Base-by-base conservation (phyloP, 2,888 invertebrate species). In the Neoascia interrupta region DNA sequence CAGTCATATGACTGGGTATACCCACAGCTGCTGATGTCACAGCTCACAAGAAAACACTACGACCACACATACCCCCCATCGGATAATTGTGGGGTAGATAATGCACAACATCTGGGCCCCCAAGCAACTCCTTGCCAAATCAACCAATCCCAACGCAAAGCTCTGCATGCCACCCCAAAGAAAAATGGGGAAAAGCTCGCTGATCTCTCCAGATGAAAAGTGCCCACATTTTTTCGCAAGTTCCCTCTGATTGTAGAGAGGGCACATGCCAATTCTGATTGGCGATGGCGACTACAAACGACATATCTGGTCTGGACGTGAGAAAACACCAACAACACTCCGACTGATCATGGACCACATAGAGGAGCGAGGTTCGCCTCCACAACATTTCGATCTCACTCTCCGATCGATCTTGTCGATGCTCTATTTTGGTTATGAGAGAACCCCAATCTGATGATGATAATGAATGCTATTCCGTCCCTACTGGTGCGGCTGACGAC, bases 181-280 rank as follows among this genome's bases (percentile, higher is more conserved):
- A 31, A 31, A 31, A n/a, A 31, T 26, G 51, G 28, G 47, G 31
- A 58, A 70, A 76, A 72, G 64, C 72, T 64, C 34, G 39, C 53
- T 64, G 53, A 63, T 70, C 76, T 53, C 53, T 49, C 34, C 45
- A 64, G 21, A 58, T 18, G 13, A 31, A 63, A 49, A 16, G 10
- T 53, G 53, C 36, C 45, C 16, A 64, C 8, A 45, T 72, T 36
- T 54, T 45, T 49, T 47, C 5, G 61, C 61, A n/a, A 68, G 61
- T 73, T 73, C 23, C n/a, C 26, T 54, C 13, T 18, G 60, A 39
- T 53, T 56, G 61, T 49, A 73, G 68, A 73, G 68, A 73, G 79
- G 79, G 79, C 56, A n/a, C n/a, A 73, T 73, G 54, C 56, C 54
- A 73, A 16, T 79, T 73, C 56, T 79, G 79, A 79, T 79, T 79